Conservation (phyloP, 92 coral and sea anemone genomes). For the Heliopora coerulea region DNA sequence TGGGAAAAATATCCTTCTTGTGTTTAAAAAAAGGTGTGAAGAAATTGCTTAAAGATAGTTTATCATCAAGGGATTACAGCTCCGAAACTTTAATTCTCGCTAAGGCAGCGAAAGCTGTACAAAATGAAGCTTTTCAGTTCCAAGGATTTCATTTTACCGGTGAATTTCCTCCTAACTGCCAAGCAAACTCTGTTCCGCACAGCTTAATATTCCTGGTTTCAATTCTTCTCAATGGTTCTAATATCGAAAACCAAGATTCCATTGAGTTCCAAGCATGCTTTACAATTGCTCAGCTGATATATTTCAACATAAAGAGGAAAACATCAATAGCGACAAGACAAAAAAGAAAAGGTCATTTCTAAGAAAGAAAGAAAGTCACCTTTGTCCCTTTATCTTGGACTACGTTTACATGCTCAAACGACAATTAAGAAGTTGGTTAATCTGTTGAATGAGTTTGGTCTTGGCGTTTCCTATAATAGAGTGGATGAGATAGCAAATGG, state of each 20-base stretch:
- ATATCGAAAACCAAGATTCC: slow-evolving; percentile 13
- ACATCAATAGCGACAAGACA: neutral
- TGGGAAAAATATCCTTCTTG: slow-evolving; percentile 43
- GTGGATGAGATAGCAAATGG: slow-evolving; percentile 44
- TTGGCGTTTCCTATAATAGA: slow-evolving; percentile 47
- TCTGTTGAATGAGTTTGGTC: slow-evolving; percentile 30
- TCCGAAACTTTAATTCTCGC: slow-evolving; percentile 52
- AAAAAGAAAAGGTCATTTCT: slow-evolving; percentile 24
- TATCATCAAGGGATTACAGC: slow-evolving; percentile 42
- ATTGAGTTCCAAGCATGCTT: slow-evolving; percentile 41
- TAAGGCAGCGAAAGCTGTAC: slow-evolving; percentile 43
- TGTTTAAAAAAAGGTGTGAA: slow-evolving; percentile 47
- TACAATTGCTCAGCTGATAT: slow-evolving; percentile 39
- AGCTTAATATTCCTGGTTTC: slow-evolving; percentile 33
- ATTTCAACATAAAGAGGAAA: slow-evolving; percentile 16
- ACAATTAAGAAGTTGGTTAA: slow-evolving; percentile 17
- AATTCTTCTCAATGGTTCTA: slow-evolving; percentile 42
- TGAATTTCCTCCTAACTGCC: slow-evolving; percentile 42
- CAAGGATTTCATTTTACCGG: slow-evolving; percentile 42
- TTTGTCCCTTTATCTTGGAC: slow-evolving; percentile 44
- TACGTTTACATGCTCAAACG: slow-evolving; percentile 36
- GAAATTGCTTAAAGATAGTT: slow-evolving; percentile 42
- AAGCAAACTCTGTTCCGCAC: slow-evolving; percentile 41
- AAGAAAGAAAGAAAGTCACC: slow-evolving; percentile 38
- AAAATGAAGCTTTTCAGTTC: slow-evolving; percentile 30